phyloP scores from a whole-genome alignment of 2,113 vertebrate genomes.

The Zapus hudsonius region DNA sequence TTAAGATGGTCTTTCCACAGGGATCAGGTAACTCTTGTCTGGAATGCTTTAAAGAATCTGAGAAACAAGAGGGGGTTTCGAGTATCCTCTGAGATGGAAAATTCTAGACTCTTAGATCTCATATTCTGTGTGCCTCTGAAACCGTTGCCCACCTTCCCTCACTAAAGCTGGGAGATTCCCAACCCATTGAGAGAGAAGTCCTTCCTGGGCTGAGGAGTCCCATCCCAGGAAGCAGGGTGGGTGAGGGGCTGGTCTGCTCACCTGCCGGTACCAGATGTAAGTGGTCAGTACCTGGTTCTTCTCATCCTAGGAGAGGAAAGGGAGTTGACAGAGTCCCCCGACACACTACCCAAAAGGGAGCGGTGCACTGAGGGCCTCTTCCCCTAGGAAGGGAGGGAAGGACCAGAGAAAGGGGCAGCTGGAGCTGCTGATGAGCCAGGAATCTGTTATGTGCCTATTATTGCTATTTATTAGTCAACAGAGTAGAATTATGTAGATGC shows the following conservation, averaged over 20 bases:
- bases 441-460: background rate
- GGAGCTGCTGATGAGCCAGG: background rate
- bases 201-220: no score
- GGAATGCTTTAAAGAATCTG: background rate
- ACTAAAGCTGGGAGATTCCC: background rate
- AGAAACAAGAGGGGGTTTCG: background rate
- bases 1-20: background rate
- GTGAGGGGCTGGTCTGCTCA: slow-evolving; percentile 60
- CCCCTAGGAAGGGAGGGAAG: background rate
- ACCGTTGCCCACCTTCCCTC: background rate
- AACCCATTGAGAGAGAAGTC: background rate
- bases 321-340: background rate
- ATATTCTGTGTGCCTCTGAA: rapidly evolving
- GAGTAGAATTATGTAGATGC: no score
- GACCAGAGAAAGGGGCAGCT: background rate
- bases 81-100: background rate
- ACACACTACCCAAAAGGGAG: background rate
- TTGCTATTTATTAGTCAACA: no score
- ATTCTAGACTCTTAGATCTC: background rate
- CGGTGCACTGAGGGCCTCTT: no score
- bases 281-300: slow-evolving; percentile 99
- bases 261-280: slow-evolving; percentile 99
- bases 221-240: background rate
- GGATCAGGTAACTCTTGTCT: background rate
- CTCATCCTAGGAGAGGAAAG: slow-evolving; percentile 90